Evolutionary conservation across 2,797 vertebrate genomes (phyloP), one percentile per base, ranked within the genome.

Genomic region (Lerista edwardsae): DNA sequence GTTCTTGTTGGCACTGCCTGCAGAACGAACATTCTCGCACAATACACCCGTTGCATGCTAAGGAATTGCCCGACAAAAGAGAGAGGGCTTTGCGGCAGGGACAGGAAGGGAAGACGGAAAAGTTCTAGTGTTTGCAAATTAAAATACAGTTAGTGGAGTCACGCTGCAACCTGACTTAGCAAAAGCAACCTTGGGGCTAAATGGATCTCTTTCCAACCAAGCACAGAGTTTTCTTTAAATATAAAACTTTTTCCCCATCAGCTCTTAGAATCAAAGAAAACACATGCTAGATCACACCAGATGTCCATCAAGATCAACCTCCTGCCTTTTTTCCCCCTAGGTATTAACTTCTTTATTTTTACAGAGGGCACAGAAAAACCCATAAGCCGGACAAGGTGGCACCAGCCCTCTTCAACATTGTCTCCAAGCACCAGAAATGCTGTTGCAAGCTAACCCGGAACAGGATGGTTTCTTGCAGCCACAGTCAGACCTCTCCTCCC

Each of bases 1-100:
- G 73, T 79, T 87, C 36, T 64, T 77, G 31, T 47, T 77, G 81
- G 75, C 86, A 87, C 78, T 81, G 59, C 9, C 25, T 0, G 34
- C 25, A 76, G n/a, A 71, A 44, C 39, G 41, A 81, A 76, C 71
- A 71, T 62, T 51, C 57, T 85, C 72, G 12, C 34, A 0, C 34
- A 67, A 12, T 57, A 69, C 69, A 51, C 44, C 73, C 0, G 17
- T 25, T 84, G 55, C 10, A 14, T 71, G 72, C 80, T 25, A 64
- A 68, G 62, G 27, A 23, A 44, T 36, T 44, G 5, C 57, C 29
- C 44, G 64, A 6, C 0, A 72, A 1, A 74, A 1, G 3, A 76
- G 62, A 0, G 21, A 83, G 29, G 71, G 17, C 15, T 51, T 29
- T 36, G 11, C 21, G 62, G 34, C 14, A 75, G 27, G 57, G 79